A percentile compares a stretch with the other conserved stretches of the same genome.
Evolutionary conservation across 2,113 vertebrate genomes (phyloP).

Genomic region (Sceloporus tristichus): DNA sequence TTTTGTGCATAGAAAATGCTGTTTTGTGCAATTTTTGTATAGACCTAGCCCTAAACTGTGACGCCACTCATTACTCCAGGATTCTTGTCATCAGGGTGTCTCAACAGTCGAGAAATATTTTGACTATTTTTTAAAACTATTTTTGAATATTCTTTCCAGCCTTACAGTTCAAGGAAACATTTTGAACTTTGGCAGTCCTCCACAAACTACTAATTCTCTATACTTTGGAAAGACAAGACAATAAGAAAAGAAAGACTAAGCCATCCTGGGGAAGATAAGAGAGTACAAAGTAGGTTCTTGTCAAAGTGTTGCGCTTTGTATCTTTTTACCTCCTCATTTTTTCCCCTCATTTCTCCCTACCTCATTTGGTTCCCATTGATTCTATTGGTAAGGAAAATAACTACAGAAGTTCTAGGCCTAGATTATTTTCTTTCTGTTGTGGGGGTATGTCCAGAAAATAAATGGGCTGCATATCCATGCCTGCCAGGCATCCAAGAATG

Average conservation of each 20-base stretch:
- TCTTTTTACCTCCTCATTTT: no score
- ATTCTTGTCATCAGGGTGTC: no score
- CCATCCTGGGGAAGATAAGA: background rate
- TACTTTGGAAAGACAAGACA: background rate
- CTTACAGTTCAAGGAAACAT: no score
- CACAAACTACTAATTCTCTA: background rate
- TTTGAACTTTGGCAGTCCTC: background rate
- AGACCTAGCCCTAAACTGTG: no score
- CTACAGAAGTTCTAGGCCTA: background rate
- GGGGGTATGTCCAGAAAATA: background rate
- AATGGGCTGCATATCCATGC: background rate
- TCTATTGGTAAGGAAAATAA: background rate
- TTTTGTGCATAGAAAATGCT: no score
- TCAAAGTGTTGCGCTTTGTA: background rate
- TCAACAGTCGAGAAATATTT: no score
- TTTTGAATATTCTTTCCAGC: no score
- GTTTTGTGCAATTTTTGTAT: no score
- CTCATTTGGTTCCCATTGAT: background rate
- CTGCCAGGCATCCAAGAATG: background rate
- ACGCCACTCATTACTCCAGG: no score
- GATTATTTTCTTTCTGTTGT: background rate
- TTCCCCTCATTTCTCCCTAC: background rate
- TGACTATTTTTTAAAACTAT: no score
- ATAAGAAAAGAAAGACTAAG: background rate
- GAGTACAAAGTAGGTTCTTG: background rate